These are phyloP conservation scores for Nothura maculosa DNA, from an alignment of 2,797 vertebrate genomes.

Conservation along the genomic window DNA sequence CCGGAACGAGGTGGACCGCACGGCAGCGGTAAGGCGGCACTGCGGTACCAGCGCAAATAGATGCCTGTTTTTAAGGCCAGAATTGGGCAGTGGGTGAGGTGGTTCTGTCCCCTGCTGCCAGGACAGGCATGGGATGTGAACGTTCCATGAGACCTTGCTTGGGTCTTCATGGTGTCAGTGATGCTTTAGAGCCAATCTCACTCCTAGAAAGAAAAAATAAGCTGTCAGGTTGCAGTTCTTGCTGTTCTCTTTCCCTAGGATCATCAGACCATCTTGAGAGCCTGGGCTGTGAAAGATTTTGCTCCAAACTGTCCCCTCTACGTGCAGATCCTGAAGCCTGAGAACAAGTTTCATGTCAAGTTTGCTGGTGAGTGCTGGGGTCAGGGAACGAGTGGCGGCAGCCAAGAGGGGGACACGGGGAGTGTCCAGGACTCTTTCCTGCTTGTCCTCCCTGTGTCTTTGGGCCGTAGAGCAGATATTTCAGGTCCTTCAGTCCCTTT, in stretches of 20 bases:
- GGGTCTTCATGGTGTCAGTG: rapidly evolving
- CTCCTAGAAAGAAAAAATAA: rapidly evolving
- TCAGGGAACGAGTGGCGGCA: too few relatives aligned
- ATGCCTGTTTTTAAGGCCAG: rapidly evolving
- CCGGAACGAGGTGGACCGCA: conserved; percentile 93
- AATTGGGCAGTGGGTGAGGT: not conserved
- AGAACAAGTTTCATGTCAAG: conserved; percentile 96
- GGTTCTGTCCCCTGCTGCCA: not conserved
- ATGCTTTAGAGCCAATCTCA: not conserved
- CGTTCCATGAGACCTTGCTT: not conserved
- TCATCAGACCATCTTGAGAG: conserved; percentile 95
- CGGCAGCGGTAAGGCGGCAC: conserved; percentile 87
- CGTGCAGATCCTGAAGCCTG: conserved; percentile 94
- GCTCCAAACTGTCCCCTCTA: conserved; percentile 94
- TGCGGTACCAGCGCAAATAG: rapidly evolving
- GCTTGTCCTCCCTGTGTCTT: not conserved
- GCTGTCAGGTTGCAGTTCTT: not conserved
- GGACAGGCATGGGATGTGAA: rapidly evolving
- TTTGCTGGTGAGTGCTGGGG: conserved; percentile 87
- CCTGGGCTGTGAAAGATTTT: conserved; percentile 96
- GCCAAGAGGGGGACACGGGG: too few relatives aligned
- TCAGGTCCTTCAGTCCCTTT: not conserved
- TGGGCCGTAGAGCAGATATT: not conserved
- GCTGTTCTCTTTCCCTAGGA: conserved; percentile 80
- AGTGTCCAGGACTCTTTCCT: not conserved